These are phyloP conservation scores for Nyctalus aviator DNA, from an alignment of 2,797 vertebrate species.

Conservation along the genomic window DNA sequence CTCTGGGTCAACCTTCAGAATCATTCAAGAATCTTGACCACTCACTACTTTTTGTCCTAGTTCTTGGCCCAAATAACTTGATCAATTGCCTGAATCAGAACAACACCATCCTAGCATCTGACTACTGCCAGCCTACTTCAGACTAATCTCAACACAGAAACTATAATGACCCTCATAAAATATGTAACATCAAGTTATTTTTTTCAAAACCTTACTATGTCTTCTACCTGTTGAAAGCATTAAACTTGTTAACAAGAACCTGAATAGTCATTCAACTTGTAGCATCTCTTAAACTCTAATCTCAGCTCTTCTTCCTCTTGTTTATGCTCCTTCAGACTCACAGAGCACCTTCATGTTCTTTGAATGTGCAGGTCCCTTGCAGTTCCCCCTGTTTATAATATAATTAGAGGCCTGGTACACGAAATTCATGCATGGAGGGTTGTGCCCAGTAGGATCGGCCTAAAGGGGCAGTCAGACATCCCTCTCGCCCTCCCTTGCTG, in stretches of 20 bases:
- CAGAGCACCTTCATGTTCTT: neutral
- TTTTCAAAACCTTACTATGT: neutral
- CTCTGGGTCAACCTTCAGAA: neutral
- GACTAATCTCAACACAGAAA: neutral
- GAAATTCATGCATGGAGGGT: too few species aligned
- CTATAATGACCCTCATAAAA: neutral
- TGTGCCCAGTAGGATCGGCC: too few species aligned
- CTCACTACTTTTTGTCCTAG: neutral
- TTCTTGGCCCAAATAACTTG: neutral
- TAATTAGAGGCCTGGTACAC: too few species aligned
- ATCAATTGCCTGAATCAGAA: neutral
- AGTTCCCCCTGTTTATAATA: neutral
- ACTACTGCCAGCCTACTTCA: neutral
- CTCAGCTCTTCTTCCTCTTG: neutral
- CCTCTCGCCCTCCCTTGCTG: too few species aligned
- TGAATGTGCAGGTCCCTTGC: neutral
- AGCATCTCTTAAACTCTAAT: neutral
- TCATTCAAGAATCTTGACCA: neutral
- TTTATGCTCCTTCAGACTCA: conserved; percentile 29
- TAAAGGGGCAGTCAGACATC: too few species aligned
- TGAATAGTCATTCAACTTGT: neutral
- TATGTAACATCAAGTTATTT: neutral
- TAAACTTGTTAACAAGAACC: conserved; percentile 12
- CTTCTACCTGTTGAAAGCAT: conserved; percentile 1
- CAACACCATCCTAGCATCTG: neutral